Conservation (phyloP, 1,140 invertebrate species). For the Drosophila melanogaster region DNA sequence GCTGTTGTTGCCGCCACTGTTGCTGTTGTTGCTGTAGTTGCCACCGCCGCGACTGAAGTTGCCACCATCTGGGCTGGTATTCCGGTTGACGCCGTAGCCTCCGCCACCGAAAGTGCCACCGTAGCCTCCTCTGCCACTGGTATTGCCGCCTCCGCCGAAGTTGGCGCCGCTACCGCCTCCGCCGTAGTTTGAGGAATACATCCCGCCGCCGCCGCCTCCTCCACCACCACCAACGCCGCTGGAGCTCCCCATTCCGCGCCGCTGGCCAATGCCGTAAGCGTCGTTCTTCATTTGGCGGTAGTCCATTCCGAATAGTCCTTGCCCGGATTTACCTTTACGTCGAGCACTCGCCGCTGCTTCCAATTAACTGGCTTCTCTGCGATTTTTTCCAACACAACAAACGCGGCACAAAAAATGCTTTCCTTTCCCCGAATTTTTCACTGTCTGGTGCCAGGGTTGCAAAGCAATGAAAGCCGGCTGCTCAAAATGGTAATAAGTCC, state of each 20-base stretch:
- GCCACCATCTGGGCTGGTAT: conserved; percentile 29
- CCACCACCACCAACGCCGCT: conserved; percentile 3
- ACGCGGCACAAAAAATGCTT: conserved; percentile 6
- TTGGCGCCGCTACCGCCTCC: not conserved
- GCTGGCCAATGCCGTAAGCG: conserved; percentile 64
- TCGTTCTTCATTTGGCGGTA: conserved; percentile 41
- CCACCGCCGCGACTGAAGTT: conserved; percentile 29
- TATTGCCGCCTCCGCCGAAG: conserved; percentile 1
- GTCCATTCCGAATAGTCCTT: conserved; percentile 42
- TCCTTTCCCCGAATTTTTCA: conserved; percentile 28
- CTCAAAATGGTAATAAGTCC: not conserved
- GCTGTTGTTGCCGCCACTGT: conserved; percentile 12
- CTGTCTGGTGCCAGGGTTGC: conserved; percentile 34
- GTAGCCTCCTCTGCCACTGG: conserved; percentile 6
- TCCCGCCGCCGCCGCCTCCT: conserved; percentile 4
- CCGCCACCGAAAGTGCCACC: conserved; percentile 9
- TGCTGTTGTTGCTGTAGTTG: conserved; percentile 13
- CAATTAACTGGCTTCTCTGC: not conserved
- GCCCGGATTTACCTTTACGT: not conserved
- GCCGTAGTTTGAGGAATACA: conserved; percentile 12
- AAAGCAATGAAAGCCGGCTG: conserved; percentile 26
- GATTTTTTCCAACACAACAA: not conserved
- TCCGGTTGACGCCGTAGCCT: conserved; percentile 25
- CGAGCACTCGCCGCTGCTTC: too few relatives aligned
- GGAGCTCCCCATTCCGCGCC: conserved; percentile 35